These are phyloP conservation scores for Tangara arthus DNA, from an alignment of 2,797 vertebrate species.

Conservation along the genomic window DNA sequence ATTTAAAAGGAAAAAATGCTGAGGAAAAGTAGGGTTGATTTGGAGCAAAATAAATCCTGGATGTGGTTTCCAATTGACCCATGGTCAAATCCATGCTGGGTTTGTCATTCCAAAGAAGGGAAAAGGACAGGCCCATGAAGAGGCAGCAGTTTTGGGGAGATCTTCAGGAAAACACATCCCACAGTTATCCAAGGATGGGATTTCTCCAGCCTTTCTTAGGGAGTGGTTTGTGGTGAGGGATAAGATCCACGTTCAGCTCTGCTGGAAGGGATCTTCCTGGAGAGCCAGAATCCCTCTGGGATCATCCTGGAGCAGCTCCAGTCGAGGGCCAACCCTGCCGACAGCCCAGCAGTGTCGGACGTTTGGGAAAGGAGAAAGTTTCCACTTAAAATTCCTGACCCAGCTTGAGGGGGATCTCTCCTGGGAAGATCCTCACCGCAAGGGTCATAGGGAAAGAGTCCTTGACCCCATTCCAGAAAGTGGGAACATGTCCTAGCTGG, in stretches of 20 bases:
- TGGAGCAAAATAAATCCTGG: background rate
- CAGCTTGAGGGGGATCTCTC: background rate
- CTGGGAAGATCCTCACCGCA: background rate
- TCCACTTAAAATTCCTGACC: background rate
- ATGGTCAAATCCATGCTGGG: background rate
- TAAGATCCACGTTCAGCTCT: background rate
- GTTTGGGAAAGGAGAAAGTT: background rate
- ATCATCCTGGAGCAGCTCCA: background rate
- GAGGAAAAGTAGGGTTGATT: background rate
- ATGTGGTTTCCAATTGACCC: too few relatives aligned
- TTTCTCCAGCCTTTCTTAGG: background rate
- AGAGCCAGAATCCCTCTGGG: background rate
- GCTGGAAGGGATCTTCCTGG: background rate
- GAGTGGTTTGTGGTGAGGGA: background rate
- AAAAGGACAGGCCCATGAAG: background rate
- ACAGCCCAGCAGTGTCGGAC: background rate
- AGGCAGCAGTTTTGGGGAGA: background rate
- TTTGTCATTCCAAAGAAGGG: background rate
- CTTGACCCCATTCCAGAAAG: background rate
- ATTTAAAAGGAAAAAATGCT: background rate
- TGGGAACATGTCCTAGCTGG: background rate
- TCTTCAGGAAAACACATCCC: background rate
- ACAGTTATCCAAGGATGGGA: background rate
- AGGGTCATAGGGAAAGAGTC: background rate
- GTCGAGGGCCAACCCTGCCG: fast-evolving